Evolutionary conservation across 2,797 vertebrate genomes (phyloP).

Genomic region (Bucorvus abyssinicus): DNA sequence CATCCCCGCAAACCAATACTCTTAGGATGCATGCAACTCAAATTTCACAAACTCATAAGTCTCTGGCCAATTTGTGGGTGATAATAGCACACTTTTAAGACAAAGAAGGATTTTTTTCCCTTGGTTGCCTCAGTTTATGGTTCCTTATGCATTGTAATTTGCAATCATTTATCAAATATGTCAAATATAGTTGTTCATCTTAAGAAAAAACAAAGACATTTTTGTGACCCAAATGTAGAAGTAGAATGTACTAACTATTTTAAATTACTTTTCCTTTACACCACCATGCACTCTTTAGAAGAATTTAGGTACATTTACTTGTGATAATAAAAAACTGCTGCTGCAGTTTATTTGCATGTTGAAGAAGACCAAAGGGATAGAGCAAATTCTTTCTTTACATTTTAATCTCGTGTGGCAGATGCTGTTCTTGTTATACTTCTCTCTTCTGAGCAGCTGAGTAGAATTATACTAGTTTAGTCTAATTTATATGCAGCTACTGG

Average conservation of each 20-base stretch:
- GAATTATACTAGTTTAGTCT: neutral
- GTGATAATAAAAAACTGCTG: neutral
- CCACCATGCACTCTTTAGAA: neutral
- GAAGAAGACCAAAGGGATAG: neutral
- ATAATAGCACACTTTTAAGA: neutral
- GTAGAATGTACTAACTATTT: neutral
- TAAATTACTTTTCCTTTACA: neutral
- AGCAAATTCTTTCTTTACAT: neutral
- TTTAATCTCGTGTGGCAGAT: neutral
- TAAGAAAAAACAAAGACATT: neutral
- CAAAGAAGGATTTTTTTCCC: neutral
- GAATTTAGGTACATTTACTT: neutral
- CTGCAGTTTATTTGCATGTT: neutral
- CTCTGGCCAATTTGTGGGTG: neutral
- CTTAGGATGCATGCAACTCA: neutral
- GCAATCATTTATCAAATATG: neutral
- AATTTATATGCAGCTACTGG: neutral
- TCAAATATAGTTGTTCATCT: neutral
- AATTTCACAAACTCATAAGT: neutral
- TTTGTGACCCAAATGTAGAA: neutral
- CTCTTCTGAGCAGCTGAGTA: neutral
- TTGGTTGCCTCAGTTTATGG: neutral
- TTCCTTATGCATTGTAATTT: neutral
- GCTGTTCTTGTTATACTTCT: neutral
- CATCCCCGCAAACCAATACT: neutral